phyloP scores from a whole-genome alignment of 2,888 invertebrate genomes.

The Hanleya hanleyi region DNA sequence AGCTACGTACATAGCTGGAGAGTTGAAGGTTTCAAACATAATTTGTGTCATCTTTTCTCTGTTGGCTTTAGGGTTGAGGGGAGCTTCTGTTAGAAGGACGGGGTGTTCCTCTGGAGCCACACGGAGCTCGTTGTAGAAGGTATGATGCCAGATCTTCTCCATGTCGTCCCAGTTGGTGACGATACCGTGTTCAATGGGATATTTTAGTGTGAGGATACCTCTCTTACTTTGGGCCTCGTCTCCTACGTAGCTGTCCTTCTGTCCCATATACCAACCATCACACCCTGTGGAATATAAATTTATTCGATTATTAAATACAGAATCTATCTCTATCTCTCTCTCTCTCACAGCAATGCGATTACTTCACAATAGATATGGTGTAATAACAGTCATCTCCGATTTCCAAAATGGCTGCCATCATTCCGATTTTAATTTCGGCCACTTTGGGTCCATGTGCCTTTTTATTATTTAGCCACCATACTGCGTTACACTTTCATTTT shows the following conservation, averaged over 20 bases:
- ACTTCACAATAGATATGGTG: no score
- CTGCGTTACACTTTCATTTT: no score
- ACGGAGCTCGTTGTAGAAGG: slow-evolving; percentile 70
- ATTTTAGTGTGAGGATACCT: slow-evolving; percentile 69
- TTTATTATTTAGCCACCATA: no score
- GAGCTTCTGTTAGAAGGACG: slow-evolving; percentile 89
- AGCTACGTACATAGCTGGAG: slow-evolving; percentile 95
- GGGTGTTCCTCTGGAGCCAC: slow-evolving; percentile 85
- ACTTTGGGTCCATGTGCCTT: no score
- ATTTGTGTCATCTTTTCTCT: slow-evolving; percentile 89
- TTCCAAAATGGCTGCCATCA: no score
- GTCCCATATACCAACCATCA: slow-evolving; percentile 98
- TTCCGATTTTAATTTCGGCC: no score
- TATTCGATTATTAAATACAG: no score
- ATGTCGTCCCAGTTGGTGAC: slow-evolving; percentile 71
- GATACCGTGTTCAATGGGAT: slow-evolving; percentile 70
- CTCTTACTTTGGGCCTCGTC: slow-evolving; percentile 65
- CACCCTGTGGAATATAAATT: slow-evolving; percentile 61
- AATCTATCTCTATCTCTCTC: no score
- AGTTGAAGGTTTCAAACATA: slow-evolving; percentile 82
- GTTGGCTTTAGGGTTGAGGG: slow-evolving; percentile 91
- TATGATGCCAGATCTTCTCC: slow-evolving; percentile 73
- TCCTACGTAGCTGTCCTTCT: slow-evolving; percentile 74
- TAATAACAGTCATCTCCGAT: no score
- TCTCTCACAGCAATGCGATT: no score